phyloP scores from a whole-genome alignment of 1,140 invertebrate genomes.

The Drosophila sturtevanti region DNA sequence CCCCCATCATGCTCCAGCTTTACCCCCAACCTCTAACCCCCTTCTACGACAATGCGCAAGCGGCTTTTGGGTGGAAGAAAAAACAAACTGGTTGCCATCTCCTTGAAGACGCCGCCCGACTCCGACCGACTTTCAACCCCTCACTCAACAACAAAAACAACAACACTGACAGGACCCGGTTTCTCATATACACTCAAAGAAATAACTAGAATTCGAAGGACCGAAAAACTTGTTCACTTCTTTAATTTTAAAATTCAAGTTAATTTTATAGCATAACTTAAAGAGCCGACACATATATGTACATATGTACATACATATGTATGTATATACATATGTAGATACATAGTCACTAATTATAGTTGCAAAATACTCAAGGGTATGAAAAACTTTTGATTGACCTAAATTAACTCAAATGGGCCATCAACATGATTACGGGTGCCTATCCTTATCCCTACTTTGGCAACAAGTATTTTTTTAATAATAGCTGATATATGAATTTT shows the following conservation, averaged over 20 bases:
- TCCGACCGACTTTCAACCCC: constrained; percentile 67
- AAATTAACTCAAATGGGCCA: no score
- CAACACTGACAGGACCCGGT: constrained; percentile 24
- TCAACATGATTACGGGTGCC: no score
- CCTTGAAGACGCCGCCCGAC: constrained; percentile 58
- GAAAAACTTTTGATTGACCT: no score
- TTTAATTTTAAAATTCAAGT: constrained; percentile 44
- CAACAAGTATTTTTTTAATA: no score
- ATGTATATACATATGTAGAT: no score
- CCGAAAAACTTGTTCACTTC: constrained; percentile 35
- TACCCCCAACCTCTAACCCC: constrained; percentile 11
- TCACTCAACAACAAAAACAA: constrained; percentile 38
- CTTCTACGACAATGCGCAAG: constrained; percentile 37
- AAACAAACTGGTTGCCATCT: constrained; percentile 72
- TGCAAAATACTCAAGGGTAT: no score
- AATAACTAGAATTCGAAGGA: constrained; percentile 16
- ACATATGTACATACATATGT: no score
- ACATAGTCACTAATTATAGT: no score
- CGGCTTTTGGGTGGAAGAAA: constrained; percentile 36
- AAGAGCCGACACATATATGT: constrained; percentile 2
- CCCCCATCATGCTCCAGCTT: constrained; percentile 17
- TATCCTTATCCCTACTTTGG: no score
- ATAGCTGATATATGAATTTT: no score
- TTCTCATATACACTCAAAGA: constrained; percentile 59
- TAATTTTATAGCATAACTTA: constrained; percentile 45